These are phyloP conservation scores for Portevinia maculata DNA, from an alignment of 2,888 invertebrate genomes.

Conservation along the genomic window DNA sequence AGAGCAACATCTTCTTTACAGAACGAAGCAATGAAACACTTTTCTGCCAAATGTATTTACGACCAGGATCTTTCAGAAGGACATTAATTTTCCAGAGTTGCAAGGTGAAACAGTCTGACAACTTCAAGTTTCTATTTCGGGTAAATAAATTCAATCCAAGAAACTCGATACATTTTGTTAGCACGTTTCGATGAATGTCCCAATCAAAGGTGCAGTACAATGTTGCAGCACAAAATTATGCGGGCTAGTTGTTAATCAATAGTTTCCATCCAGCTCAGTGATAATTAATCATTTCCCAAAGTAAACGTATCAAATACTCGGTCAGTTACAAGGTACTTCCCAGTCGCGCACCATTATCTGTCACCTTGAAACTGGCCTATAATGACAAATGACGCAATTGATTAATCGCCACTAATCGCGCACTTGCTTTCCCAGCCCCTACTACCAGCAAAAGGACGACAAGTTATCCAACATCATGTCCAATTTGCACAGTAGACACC, in stretches of 20 bases:
- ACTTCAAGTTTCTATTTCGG: too few relatives aligned
- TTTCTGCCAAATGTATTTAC: neutral
- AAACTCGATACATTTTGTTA: too few relatives aligned
- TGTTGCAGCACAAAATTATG: constrained; percentile 14
- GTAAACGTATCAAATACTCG: constrained; percentile 17
- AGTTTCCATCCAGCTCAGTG: constrained; percentile 6
- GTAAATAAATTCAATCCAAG: too few relatives aligned
- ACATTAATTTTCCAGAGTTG: too few relatives aligned
- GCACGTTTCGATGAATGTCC: too few relatives aligned
- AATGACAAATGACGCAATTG: constrained; percentile 69
- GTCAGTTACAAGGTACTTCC: constrained; percentile 49
- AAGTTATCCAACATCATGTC: constrained; percentile 54
- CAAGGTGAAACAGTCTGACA: too few relatives aligned
- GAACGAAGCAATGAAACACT: neutral
- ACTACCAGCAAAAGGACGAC: constrained; percentile 43
- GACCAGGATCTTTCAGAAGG: too few relatives aligned
- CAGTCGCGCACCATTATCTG: constrained; percentile 35
- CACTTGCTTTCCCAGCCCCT: constrained; percentile 33
- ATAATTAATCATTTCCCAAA: constrained; percentile 1
- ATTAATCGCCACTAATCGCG: constrained; percentile 60
- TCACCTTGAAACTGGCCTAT: constrained; percentile 22
- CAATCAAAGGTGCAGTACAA: neutral
- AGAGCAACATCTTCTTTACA: neutral
- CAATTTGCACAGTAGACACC: constrained; percentile 63
- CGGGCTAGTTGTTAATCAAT: constrained; percentile 9